Percentiles rank a stretch among this genome's conserved stretches.
phyloP scores from a whole-genome alignment of 2,113 vertebrate genomes.

The rat (Rattus norvegicus) region DNA sequence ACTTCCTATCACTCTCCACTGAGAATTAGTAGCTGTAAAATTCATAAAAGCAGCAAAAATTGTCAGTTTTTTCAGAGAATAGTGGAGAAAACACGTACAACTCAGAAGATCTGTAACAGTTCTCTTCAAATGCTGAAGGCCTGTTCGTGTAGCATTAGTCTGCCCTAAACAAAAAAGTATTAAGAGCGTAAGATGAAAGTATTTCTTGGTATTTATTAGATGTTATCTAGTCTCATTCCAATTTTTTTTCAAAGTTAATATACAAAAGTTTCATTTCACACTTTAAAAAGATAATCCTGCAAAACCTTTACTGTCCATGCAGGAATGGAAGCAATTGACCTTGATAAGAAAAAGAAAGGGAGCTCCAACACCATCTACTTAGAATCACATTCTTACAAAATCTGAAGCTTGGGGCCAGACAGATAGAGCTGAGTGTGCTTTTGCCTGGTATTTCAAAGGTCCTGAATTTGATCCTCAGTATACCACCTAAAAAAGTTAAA shows the following conservation, averaged over 20 bases:
- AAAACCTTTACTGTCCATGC: not conserved
- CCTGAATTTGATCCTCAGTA: not conserved
- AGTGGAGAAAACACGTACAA: conserved; percentile 36
- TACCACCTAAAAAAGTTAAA: not conserved
- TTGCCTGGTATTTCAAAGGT: not conserved
- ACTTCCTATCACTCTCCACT: not conserved
- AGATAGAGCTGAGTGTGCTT: not conserved
- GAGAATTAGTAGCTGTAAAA: conserved; percentile 17
- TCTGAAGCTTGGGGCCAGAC: not conserved
- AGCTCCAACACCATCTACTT: conserved; percentile 3
- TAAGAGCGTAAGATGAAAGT: not conserved
- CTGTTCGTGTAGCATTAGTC: not conserved
- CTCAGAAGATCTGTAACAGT: conserved; percentile 30
- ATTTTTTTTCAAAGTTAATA: conserved; percentile 41
- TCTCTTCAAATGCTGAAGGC: conserved; percentile 48
- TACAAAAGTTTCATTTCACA: conserved; percentile 21
- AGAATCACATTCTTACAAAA: conserved; percentile 10
- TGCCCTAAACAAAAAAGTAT: conserved; percentile 55
- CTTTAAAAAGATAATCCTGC: not conserved
- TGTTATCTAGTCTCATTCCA: not conserved
- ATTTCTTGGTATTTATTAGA: conserved; percentile 12
- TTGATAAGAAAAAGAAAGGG: not conserved
- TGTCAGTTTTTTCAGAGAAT: conserved; percentile 31
- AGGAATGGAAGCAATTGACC: conserved; percentile 15
- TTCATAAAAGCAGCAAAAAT: conserved; percentile 14